These are phyloP conservation scores for Rhingia rostrata DNA, from an alignment of 2,888 invertebrate genomes.

Conservation along the genomic window DNA sequence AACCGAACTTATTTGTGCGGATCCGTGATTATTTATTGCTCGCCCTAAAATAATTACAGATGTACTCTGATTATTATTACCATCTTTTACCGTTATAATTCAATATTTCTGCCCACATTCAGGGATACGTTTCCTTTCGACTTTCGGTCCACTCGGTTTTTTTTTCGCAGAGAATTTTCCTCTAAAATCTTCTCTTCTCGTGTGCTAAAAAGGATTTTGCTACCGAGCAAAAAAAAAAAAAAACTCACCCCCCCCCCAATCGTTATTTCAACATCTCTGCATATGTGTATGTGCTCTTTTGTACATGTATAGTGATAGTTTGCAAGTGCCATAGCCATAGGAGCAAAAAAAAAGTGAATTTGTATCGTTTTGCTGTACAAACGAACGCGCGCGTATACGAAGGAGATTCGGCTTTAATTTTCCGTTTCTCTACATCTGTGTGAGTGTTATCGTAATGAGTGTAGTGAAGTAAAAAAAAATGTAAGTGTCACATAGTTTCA, in stretches of 20 bases:
- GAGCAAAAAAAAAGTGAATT: slow-evolving; percentile 11
- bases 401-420: background rate
- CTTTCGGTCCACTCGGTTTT: slow-evolving; percentile 36
- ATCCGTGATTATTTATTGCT: slow-evolving; percentile 63
- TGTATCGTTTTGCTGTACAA: slow-evolving; percentile 19
- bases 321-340: slow-evolving; percentile 1
- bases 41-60: slow-evolving; percentile 23
- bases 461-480: slow-evolving; percentile 17
- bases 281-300: slow-evolving; percentile 29
- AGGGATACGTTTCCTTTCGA: slow-evolving; percentile 13
- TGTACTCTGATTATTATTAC: slow-evolving; percentile 19
- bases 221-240: slow-evolving; percentile 24
- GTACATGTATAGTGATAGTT: slow-evolving; percentile 7
- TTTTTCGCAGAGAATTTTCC: slow-evolving; percentile 9
- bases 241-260: slow-evolving; percentile 42
- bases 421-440: background rate
- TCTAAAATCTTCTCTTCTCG: slow-evolving; percentile 27
- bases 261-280: slow-evolving; percentile 19
- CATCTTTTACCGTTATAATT: slow-evolving; percentile 28
- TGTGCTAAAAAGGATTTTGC: slow-evolving; percentile 27
- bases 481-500: slow-evolving; percentile 29
- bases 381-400: slow-evolving; percentile 54
- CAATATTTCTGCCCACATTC: slow-evolving; percentile 32
- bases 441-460: slow-evolving; percentile 18
- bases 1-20: slow-evolving; percentile 37